Base-by-base conservation (phyloP, 1,140 invertebrate genomes). In the Lucilia sericata region DNA sequence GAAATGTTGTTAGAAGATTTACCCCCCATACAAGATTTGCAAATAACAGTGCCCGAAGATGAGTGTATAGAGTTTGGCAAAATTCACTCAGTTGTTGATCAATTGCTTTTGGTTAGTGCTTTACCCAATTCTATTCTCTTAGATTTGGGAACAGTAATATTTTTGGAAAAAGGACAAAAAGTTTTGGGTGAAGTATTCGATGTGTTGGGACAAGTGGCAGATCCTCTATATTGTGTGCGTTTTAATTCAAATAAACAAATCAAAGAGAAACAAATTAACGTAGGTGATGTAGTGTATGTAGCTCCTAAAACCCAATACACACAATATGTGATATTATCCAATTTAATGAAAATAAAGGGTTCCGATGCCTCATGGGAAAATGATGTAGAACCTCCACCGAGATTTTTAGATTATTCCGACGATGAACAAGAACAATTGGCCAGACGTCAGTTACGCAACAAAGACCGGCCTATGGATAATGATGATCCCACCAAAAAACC, bases 171-270 rank as follows among this genome's bases (percentile, higher is more conserved):
- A 88, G 96, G 95, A 17, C 92, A 94, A 74, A 93, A 93, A 85
- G 92, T 95, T 3, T 90, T 97, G 0, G 96, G 96, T 4, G 93
- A 94, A 87, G 94, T 99, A 83, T 98, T 97, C 92, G 98, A 99
- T 93, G 96, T 98, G 5, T 95, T 98, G 91, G 97, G 97, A 7
- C 93, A 93, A 47, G 95, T 97, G 0, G 91, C 91, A 0, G 93
- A 96, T 86, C 96, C 97, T 0, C 92, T 95, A 86, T 98, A 98
- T 91, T 95, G 95, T 84, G 93, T 98, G 2, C 92, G 96, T 13
- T 98, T 97, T 88, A 98, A 97, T 90, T 94, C 93, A n/a, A 88
- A 89, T 21, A 92, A 95, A 74, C 95, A 97, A 85, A 96, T 96
- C 84, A 87, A 92, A 14, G 92, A 94, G 34, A 93, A 93, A 83